A percentile compares a stretch with the other conserved stretches of the same genome.
Conservation (phyloP, 2,888 invertebrate genomes). For the Macrophya alboannulata region DNA sequence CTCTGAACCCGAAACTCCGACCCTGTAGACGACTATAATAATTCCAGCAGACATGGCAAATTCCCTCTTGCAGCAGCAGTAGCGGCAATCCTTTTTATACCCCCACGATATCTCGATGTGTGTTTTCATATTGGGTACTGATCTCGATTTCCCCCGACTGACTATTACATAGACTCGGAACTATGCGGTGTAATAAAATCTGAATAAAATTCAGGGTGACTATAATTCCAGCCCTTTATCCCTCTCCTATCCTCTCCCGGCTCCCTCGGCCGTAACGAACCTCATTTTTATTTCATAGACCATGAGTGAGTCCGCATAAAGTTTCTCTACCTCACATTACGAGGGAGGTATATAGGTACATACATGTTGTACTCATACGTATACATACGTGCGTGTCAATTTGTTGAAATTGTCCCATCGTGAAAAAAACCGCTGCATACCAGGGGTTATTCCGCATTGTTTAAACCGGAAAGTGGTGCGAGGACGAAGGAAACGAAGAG, state of each 20-base stretch:
- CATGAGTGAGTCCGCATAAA: background rate
- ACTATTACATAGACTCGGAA: background rate
- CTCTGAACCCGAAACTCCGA: too few relatives aligned
- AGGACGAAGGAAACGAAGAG: background rate
- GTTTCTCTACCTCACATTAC: background rate
- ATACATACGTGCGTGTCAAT: background rate
- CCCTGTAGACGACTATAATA: background rate
- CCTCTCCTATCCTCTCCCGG: background rate
- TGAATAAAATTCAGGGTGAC: background rate
- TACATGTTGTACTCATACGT: background rate
- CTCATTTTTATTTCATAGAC: background rate
- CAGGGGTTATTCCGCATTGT: background rate
- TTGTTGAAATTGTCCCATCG: conserved; percentile 2
- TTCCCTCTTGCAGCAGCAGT: background rate
- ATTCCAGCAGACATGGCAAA: conserved; percentile 15
- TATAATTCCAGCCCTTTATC: background rate
- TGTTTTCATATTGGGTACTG: background rate
- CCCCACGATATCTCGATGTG: background rate
- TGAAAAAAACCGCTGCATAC: background rate
- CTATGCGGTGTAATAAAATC: background rate
- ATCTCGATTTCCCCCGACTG: background rate
- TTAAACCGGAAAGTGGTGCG: background rate
- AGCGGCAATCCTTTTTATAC: background rate
- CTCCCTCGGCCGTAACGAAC: background rate
- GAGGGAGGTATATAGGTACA: background rate